These are phyloP conservation scores for Bufotes viridis DNA, from an alignment of 2,797 vertebrate species.

Conservation along the genomic window DNA sequence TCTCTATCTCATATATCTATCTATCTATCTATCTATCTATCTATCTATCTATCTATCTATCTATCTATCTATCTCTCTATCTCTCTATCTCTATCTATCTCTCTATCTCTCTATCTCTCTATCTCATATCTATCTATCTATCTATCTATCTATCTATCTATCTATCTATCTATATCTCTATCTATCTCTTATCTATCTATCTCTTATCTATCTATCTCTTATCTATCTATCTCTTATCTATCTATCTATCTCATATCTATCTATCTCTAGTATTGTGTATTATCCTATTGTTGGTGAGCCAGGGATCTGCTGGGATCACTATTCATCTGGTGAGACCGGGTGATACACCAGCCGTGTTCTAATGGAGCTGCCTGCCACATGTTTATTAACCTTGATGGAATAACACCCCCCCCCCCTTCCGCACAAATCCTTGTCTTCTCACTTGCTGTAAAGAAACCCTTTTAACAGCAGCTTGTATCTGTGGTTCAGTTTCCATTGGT, in stretches of 20 bases:
- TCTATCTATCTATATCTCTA: neutral
- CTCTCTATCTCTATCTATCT: neutral
- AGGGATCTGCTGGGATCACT: neutral
- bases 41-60: neutral
- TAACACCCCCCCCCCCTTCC: constrained; percentile 34
- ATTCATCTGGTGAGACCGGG: neutral
- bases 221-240: neutral
- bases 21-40: neutral
- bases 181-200: neutral
- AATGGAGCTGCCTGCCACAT: constrained; percentile 42
- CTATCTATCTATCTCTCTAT: neutral
- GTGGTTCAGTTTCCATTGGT: constrained; percentile 73
- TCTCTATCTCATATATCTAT: no score
- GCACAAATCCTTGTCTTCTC: constrained; percentile 55
- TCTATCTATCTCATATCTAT: neutral
- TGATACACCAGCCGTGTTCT: constrained; percentile 24
- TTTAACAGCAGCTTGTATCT: constrained; percentile 72
- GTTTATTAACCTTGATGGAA: constrained; percentile 58
- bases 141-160: neutral
- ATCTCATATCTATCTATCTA: neutral
- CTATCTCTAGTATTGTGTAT: neutral
- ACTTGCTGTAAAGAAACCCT: constrained; percentile 59
- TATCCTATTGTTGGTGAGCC: neutral
- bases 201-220: neutral
- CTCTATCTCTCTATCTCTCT: neutral